Base-by-base conservation (phyloP, 2,113 vertebrate species). In the Eonycteris spelaea region DNA sequence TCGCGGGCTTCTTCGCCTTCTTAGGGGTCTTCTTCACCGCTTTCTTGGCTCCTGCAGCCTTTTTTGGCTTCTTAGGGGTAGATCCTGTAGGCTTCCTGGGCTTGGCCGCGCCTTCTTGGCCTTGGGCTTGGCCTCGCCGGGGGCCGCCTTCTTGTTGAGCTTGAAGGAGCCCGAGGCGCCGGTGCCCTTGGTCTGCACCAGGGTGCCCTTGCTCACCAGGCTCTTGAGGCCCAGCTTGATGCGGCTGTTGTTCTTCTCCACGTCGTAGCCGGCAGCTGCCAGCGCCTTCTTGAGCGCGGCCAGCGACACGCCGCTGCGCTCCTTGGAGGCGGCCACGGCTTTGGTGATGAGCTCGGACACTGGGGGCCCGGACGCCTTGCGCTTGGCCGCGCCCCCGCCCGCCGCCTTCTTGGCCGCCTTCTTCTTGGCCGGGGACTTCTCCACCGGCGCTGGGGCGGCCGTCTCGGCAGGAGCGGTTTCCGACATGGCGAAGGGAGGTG, bases 231-330 rank as follows among this genome's bases (percentile, higher is more conserved):
- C 98, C 40, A 97, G n/a, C 45, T 98, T 98, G 91, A 98, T 97
- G 38, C 98, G 98, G 91, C 96, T 98, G 86, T 98, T 99, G 97
- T 99, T 99, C 97, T 98, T 98, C 26, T 91, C 98, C 86, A 99
- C 98, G 33, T 99, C 98, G 95, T 99, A 99, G n/a, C 99, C 99
- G 2, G 86, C 95, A 1, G 98, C 98, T 9, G 98, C 96, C 26
- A 99, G 63, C 0, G 97, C 96, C 78, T 99, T 99, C 97, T 99
- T 99, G 35, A 99, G 97, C 8, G 98, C 98, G 0, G 97, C 96
- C 51, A 98, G 43, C 0, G 98, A 98, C 0, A 98, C 68, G 0
- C 98, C 98, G 9, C 96, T 97, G 18, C 98, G 98, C 15, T 97
- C 96, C 10, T 98, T 97, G 24, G 98, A 98, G 0, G 97, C 97